Conservation (phyloP, 2,888 invertebrate species). For the Monoplex corrugatus region DNA sequence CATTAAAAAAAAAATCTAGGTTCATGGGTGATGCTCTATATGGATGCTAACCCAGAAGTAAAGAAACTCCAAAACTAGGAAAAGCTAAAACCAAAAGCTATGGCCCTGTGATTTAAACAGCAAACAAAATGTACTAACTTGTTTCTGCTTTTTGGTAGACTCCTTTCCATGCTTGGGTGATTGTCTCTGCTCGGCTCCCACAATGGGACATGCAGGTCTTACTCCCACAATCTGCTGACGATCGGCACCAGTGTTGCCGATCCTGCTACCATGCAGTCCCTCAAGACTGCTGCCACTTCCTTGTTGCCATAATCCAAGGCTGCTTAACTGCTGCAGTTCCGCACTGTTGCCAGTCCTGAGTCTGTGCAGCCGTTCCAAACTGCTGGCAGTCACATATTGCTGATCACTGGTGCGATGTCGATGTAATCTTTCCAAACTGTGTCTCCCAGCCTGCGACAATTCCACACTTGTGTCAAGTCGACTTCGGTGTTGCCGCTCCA, state of each 20-base stretch:
- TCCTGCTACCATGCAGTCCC: slow-evolving; percentile 15
- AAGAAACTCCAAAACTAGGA: not conserved
- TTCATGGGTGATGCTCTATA: not conserved
- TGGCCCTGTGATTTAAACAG: not conserved
- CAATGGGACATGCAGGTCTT: not conserved
- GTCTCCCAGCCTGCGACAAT: not conserved
- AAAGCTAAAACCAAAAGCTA: not conserved
- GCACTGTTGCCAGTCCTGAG: not conserved
- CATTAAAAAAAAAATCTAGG: not conserved
- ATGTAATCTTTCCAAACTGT: slow-evolving; percentile 19
- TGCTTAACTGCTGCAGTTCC: not conserved
- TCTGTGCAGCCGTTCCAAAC: slow-evolving; percentile 4
- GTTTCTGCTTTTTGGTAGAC: slow-evolving; percentile 15
- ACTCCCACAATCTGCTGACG: not conserved
- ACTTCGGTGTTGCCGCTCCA: slow-evolving; percentile 1
- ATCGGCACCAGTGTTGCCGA: not conserved
- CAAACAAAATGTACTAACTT: not conserved
- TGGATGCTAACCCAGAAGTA: not conserved
- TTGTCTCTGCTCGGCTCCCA: not conserved
- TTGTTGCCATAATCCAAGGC: not conserved
- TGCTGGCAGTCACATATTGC: not conserved
- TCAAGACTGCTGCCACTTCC: slow-evolving; percentile 22
- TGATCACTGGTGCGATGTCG: not conserved
- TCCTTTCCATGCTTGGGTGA: not conserved
- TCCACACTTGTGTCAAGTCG: slow-evolving; percentile 10